Base-by-base conservation (phyloP, 2,797 vertebrate genomes). In the Coilia nasus region DNA sequence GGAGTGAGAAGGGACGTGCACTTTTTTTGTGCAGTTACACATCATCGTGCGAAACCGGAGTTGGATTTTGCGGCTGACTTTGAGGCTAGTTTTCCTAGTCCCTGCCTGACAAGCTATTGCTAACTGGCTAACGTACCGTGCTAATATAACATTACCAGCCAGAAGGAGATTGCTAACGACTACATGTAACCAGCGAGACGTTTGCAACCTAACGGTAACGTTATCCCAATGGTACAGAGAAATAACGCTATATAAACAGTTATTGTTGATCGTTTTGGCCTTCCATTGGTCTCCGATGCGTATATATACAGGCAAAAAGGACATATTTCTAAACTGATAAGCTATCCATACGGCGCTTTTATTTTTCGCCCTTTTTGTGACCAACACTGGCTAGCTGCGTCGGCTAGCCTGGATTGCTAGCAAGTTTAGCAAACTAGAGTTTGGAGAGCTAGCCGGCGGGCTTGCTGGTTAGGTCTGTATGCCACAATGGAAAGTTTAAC, bases 401-500 rank as follows among this genome's bases (percentile, higher is more conserved):
- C 71, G 84, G 88, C 85, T 75, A 86, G 87, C 85, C 81, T 44
- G 81, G 50, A 28, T 41, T 46, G 84, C 47, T 83, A 84, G 80
- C 56, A 44, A 94, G 92, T 89, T 83, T 88, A 86, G 87, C 87
- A 60, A 85, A 91, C 88, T 90, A 83, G 87, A 87, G 90, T 91
- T 89, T 90, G 90, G 90, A 90, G 89, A 85, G 87, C 86, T 91
- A 90, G 85, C 91, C 88, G 83, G 90, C 85, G 87, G 86, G 86
- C 89, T 87, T 71, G 88, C 64, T 85, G 90, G 87, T 88, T 85
- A 6, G 88, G 86, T 59, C 82, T 75, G 81, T 57, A 91, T 87
- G 86, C 85, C 90, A 97, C 93, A 89, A 99, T 99, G 98, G 98
- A 99, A 94, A 97, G 97, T 94, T 95, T 98, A 92, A 98, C 97